Percentiles rank a stretch among this genome's conserved stretches.
Conservation (phyloP, 2,113 vertebrate genomes). For the Hippolais icterina region DNA sequence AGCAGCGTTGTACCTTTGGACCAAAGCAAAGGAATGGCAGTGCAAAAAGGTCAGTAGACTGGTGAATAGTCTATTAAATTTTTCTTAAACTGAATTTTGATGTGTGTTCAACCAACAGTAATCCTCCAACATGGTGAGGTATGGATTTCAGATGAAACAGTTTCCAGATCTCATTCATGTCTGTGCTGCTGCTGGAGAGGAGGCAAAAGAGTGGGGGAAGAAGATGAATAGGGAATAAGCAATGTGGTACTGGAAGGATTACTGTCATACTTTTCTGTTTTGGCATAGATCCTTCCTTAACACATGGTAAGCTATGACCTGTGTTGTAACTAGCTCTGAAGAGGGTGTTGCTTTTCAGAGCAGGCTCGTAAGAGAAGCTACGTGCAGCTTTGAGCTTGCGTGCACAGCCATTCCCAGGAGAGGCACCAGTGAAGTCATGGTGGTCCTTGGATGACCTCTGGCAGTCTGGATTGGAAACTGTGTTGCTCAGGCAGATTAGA, state of each 20-base stretch:
- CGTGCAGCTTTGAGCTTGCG: not conserved
- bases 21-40: not conserved
- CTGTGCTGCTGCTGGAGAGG: not conserved
- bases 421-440: not conserved
- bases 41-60: not conserved
- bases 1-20: not conserved
- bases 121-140: not conserved
- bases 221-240: not conserved
- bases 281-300: not conserved
- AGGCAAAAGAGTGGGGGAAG: not conserved
- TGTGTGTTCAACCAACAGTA: not conserved
- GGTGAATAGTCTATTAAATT: not conserved
- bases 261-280: not conserved
- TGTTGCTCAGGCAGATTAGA: not conserved
- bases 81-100: not conserved
- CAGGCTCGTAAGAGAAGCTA: not conserved
- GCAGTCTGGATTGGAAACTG: not conserved
- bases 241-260: not conserved
- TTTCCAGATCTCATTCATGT: not conserved
- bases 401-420: not conserved
- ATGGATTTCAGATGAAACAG: not conserved
- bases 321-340: not conserved
- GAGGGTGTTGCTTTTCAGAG: not conserved
- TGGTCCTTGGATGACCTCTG: constrained; percentile 21
- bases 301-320: not conserved